A percentile compares a stretch with the other conserved stretches of the same genome.
Evolutionary conservation across 2,797 vertebrate genomes (phyloP).

Genomic region (Dicrostonyx torquatus): DNA sequence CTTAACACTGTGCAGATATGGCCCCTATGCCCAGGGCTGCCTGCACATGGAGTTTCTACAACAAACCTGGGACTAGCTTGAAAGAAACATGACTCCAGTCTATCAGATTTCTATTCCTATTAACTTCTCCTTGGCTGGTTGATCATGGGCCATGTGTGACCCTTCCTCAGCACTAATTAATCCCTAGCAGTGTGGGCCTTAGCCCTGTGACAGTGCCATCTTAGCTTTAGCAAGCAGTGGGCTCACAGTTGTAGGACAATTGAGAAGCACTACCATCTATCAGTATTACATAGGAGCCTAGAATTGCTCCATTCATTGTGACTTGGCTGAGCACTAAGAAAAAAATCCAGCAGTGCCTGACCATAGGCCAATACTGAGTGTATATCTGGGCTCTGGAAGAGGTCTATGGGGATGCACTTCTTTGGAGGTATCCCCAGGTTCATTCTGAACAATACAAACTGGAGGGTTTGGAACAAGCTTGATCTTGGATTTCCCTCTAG

Average conservation of each 20-base stretch:
- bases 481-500: conserved; percentile 2
- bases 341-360: neutral
- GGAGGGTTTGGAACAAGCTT: neutral
- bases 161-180: neutral
- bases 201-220: neutral
- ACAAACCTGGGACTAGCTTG: neutral
- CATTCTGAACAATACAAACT: neutral
- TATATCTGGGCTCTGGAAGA: neutral
- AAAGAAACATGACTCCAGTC: neutral
- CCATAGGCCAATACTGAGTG: neutral
- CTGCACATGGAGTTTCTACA: neutral
- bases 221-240: neutral
- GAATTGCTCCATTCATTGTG: neutral
- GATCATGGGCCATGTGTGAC: too few species aligned
- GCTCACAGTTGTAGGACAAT: neutral
- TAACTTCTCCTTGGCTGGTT: neutral
- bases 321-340: neutral
- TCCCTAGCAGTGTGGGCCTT: neutral
- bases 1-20: neutral
- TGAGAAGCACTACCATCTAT: neutral
- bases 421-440: neutral
- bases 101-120: neutral
- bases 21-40: too few species aligned
- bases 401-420: neutral
- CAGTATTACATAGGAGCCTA: neutral